A percentile compares a stretch with the other conserved stretches of the same genome.
Evolutionary conservation across 2,888 invertebrate genomes (phyloP).

Genomic region (Microchrysa polita): DNA sequence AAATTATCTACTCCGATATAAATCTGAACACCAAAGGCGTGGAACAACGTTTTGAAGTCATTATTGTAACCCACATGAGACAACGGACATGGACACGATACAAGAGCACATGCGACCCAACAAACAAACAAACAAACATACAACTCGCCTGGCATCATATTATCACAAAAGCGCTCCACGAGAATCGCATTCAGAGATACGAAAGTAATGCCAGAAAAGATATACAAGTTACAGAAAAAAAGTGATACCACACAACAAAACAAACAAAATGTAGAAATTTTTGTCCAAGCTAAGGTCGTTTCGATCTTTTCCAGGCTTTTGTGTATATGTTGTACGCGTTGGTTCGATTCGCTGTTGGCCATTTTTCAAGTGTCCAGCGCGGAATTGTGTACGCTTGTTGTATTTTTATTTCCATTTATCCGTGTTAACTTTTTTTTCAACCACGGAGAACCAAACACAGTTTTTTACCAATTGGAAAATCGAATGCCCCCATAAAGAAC

Average conservation of each 20-base stretch:
- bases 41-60: constrained; percentile 49
- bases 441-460: neutral
- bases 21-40: constrained; percentile 50
- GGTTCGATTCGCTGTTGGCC: constrained; percentile 13
- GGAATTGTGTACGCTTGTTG: constrained; percentile 31
- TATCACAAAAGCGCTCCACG: constrained; percentile 12
- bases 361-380: constrained; percentile 40
- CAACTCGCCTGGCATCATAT: no score
- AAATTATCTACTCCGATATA: constrained; percentile 49
- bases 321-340: neutral
- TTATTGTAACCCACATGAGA: constrained; percentile 49
- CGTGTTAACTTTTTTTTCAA: neutral
- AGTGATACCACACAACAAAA: neutral
- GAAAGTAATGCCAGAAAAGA: neutral
- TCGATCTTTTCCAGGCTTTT: constrained; percentile 27
- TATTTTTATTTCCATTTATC: neutral
- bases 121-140: constrained; percentile 6
- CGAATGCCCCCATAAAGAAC: neutral
- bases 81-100: constrained; percentile 32
- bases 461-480: neutral
- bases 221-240: constrained; percentile 16
- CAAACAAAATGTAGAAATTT: constrained; percentile 28
- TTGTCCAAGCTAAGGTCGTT: constrained; percentile 23
- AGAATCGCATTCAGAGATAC: constrained; percentile 33
- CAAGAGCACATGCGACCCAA: constrained; percentile 25